Percentiles rank a stretch among this genome's conserved stretches.
phyloP scores from a whole-genome alignment of 2,888 invertebrate species.

The Dryobota labecula region DNA sequence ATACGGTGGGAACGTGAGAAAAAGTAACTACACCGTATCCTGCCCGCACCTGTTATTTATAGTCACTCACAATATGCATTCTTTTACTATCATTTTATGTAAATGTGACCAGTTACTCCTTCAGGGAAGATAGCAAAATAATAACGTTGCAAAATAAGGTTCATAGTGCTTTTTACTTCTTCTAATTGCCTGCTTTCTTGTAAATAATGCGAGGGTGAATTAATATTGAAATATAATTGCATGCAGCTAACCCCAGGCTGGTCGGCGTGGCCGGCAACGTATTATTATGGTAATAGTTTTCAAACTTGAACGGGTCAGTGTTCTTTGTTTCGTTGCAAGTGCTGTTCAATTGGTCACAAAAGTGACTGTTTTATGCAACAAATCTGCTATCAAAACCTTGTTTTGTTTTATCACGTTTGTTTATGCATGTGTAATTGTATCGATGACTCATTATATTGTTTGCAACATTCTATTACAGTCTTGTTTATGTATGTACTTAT shows the following conservation, averaged over 20 bases:
- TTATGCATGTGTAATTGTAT: conserved; percentile 11
- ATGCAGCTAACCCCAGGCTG: conserved; percentile 71
- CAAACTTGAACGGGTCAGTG: conserved; percentile 78
- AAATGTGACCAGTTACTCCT: conserved; percentile 53
- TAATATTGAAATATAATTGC: conserved; percentile 85
- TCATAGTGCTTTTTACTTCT: conserved; percentile 51
- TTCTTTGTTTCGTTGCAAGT: conserved; percentile 81
- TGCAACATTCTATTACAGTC: background rate
- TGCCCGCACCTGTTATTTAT: conserved; percentile 70
- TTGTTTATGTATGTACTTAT: background rate
- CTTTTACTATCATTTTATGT: conserved; percentile 62
- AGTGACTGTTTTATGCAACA: conserved; percentile 68
- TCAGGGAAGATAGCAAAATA: conserved; percentile 46
- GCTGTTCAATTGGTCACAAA: conserved; percentile 74
- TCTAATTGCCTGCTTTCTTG: conserved; percentile 67
- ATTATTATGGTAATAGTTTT: conserved; percentile 85
- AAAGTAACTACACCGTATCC: conserved; percentile 57
- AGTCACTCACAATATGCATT: conserved; percentile 63
- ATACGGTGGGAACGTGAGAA: conserved; percentile 61
- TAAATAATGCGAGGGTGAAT: conserved; percentile 74
- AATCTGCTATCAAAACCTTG: conserved; percentile 46
- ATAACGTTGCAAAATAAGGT: conserved; percentile 31
- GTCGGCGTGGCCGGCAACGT: conserved; percentile 70
- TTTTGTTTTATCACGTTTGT: conserved; percentile 28
- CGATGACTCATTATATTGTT: conserved; percentile 2